Evolutionary conservation across 2,888 invertebrate species (phyloP).

Genomic region (Orgyia antiqua): DNA sequence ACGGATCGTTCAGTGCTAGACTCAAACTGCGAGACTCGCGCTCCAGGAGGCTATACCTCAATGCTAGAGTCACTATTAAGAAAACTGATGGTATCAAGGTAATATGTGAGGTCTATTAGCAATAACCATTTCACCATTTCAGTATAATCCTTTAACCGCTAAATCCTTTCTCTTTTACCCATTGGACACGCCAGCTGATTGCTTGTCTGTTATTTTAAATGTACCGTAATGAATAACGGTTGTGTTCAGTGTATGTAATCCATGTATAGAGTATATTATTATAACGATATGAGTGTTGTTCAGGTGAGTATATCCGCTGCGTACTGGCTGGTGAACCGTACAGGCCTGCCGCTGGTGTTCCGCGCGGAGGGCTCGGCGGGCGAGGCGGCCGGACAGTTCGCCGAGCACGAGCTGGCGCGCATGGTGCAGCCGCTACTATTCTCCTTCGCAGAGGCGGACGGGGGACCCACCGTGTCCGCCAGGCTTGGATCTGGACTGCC

Average conservation of each 20-base stretch:
- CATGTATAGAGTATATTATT: too few relatives aligned
- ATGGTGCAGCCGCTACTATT: conserved; percentile 96
- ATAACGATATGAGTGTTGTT: conserved; percentile 6
- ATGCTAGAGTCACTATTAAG: conserved; percentile 76
- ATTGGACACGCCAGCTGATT: too few relatives aligned
- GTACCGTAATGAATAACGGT: too few relatives aligned
- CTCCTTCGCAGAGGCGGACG: conserved; percentile 94
- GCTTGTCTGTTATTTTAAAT: too few relatives aligned
- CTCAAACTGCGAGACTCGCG: conserved; percentile 86
- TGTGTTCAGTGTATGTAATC: too few relatives aligned
- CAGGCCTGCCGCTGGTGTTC: conserved; percentile 96
- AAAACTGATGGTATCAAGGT: conserved; percentile 73
- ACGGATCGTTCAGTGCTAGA: conserved; percentile 79
- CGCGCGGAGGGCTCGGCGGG: conserved; percentile 89
- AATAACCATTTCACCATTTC: background rate
- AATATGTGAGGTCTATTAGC: background rate
- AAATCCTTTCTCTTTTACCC: background rate
- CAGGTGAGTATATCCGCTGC: conserved; percentile 88
- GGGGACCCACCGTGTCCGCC: conserved; percentile 85
- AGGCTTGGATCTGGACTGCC: conserved; percentile 85
- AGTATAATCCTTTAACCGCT: background rate
- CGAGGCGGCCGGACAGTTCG: conserved; percentile 93
- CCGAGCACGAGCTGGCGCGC: conserved; percentile 96
- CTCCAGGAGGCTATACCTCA: conserved; percentile 85
- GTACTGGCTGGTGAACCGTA: conserved; percentile 97